Conservation (phyloP, 2,113 vertebrate species). For the Neolamprologus hecqui region DNA sequence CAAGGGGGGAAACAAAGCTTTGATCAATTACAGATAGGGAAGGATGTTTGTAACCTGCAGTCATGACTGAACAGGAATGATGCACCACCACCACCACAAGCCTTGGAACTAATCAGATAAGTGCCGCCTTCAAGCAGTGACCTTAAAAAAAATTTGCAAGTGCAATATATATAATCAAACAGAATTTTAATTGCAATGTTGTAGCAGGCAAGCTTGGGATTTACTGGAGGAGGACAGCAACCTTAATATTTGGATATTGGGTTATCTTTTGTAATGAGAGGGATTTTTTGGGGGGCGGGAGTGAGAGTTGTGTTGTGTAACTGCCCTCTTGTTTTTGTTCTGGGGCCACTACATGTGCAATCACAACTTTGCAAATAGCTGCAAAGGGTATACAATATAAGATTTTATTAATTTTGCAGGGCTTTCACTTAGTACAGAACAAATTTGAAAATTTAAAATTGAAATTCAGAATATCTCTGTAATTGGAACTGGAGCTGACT, state of each 20-base stretch:
- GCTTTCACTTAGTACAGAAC: background rate
- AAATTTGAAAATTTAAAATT: background rate
- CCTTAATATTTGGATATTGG: background rate
- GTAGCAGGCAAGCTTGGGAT: background rate
- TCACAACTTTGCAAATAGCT: background rate
- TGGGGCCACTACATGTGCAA: background rate
- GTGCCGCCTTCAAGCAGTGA: background rate
- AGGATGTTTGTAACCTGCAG: slow-evolving; percentile 4
- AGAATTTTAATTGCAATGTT: slow-evolving; percentile 14
- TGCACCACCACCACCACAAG: background rate
- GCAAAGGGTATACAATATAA: background rate
- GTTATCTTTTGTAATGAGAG: background rate
- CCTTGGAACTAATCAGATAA: slow-evolving; percentile 8
- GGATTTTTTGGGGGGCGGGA: background rate
- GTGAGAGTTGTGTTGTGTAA: background rate
- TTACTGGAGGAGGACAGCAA: background rate
- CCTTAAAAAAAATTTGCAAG: background rate
- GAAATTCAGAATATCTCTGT: background rate
- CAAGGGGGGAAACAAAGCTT: background rate
- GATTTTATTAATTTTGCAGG: background rate
- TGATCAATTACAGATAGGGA: slow-evolving; percentile 7
- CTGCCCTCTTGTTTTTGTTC: background rate
- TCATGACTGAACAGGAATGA: background rate
- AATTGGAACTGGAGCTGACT: background rate
- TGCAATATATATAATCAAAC: slow-evolving; percentile 3